Percentiles rank a stretch among this genome's conserved stretches.
Evolutionary conservation across 2,113 vertebrate genomes (phyloP).

Genomic region (Petromus typicus): DNA sequence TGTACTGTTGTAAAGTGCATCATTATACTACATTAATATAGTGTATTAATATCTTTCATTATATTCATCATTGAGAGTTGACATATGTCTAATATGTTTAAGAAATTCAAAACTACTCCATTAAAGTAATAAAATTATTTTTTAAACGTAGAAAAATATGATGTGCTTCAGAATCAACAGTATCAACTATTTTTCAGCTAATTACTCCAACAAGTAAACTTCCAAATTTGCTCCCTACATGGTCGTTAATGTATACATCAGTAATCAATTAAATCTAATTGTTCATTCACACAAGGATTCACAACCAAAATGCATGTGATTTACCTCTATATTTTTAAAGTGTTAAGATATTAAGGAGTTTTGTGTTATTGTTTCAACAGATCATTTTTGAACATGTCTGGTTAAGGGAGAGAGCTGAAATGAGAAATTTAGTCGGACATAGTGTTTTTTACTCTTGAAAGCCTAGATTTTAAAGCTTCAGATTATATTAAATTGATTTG

Average conservation of each 20-base stretch:
- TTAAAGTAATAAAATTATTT: constrained; percentile 33
- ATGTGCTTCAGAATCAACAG: neutral
- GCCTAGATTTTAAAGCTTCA: constrained; percentile 76
- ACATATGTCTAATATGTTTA: neutral
- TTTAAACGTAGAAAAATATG: neutral
- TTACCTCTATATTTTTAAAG: constrained; percentile 51
- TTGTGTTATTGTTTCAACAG: constrained; percentile 64
- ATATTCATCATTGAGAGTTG: constrained; percentile 54
- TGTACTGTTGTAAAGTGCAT: constrained; percentile 47
- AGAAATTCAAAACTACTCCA: neutral
- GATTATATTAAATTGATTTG: constrained; percentile 77
- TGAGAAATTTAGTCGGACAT: constrained; percentile 43
- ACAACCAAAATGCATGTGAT: neutral
- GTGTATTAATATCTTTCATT: constrained; percentile 66
- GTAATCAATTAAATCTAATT: constrained; percentile 54
- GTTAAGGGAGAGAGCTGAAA: constrained; percentile 70
- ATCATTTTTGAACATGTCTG: constrained; percentile 60
- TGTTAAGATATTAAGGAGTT: constrained; percentile 57
- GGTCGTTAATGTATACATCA: constrained; percentile 32
- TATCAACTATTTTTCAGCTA: constrained; percentile 37
- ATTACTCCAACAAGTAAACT: constrained; percentile 41
- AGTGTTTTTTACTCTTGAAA: constrained; percentile 72
- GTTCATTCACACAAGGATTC: constrained; percentile 39
- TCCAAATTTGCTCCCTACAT: constrained; percentile 44
- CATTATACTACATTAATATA: constrained; percentile 61